A percentile compares a stretch with the other conserved stretches of the same genome.
Evolutionary conservation across 2,888 invertebrate genomes (phyloP).

Genomic region (Xestoiulus laeticollis): DNA sequence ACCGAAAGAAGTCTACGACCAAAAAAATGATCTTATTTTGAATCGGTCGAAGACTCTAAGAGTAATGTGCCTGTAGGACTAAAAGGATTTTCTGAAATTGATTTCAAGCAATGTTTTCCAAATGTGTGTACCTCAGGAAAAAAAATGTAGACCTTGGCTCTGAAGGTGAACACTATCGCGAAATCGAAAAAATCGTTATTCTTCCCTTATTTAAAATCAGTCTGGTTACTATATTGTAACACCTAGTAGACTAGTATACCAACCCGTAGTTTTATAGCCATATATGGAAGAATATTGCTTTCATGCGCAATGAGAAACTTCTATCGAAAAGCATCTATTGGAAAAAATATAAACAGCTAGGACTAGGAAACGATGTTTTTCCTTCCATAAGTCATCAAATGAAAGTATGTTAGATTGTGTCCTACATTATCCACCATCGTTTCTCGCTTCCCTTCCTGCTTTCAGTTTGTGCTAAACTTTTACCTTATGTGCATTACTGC

Average conservation of each 20-base stretch:
- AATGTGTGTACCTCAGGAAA: not conserved
- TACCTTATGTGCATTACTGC: constrained; percentile 1
- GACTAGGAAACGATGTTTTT: constrained; percentile 14
- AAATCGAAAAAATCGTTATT: not conserved
- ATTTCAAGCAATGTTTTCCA: not conserved
- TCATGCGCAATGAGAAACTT: not conserved
- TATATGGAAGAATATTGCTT: not conserved
- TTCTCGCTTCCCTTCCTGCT: constrained; percentile 25
- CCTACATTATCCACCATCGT: constrained; percentile 22
- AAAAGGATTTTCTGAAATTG: not conserved
- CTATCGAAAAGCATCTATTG: not conserved
- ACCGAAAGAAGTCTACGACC: not conserved
- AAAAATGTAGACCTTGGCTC: not conserved
- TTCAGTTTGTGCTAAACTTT: constrained; percentile 35
- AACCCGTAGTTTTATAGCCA: not conserved
- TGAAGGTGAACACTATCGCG: not conserved
- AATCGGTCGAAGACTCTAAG: not conserved
- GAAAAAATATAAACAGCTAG: constrained; percentile 21
- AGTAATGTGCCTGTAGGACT: not conserved
- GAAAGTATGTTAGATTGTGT: constrained; percentile 32
- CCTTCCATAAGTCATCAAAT: constrained; percentile 16
- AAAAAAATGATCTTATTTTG: not conserved
- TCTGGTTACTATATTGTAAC: not conserved
- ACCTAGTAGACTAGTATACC: not conserved
- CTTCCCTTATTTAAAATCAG: constrained; percentile 5